These are phyloP conservation scores for Echiichthys vipera DNA, from an alignment of 2,797 vertebrate genomes.

Conservation along the genomic window DNA sequence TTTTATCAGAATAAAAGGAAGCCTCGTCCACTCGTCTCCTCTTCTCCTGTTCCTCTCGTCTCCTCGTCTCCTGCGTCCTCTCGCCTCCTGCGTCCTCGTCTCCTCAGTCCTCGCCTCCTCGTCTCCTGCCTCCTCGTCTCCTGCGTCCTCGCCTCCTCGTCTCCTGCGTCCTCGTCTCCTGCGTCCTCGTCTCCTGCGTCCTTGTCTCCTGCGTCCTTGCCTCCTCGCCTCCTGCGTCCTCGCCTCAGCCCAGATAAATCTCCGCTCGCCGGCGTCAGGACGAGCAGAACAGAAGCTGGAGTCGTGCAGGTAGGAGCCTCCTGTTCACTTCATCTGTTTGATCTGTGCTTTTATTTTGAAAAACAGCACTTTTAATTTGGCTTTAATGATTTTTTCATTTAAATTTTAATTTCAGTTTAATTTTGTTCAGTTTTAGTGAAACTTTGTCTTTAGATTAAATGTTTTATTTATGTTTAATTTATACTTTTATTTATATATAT, in stretches of 20 bases:
- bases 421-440: background rate
- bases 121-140: no score
- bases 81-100: background rate
- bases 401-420: background rate
- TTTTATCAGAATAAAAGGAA: slow-evolving; percentile 52
- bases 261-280: no score
- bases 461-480: background rate
- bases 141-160: background rate
- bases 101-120: background rate
- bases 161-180: background rate
- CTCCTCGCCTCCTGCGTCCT: slow-evolving; percentile 18
- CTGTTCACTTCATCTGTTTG: background rate
- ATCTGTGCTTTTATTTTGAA: no score
- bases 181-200: background rate
- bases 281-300: no score
- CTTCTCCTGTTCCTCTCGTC: background rate
- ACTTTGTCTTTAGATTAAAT: background rate
- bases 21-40: slow-evolving; percentile 1
- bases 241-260: slow-evolving; percentile 29
- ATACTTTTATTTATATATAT: background rate
- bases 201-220: no score
- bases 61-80: background rate
- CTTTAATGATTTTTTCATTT: no score
- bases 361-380: no score
- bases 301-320: slow-evolving; percentile 61